A percentile compares a stretch with the other conserved stretches of the same genome.
Evolutionary conservation across 2,888 invertebrate species (phyloP).

Genomic region (Baronia brevicornis): DNA sequence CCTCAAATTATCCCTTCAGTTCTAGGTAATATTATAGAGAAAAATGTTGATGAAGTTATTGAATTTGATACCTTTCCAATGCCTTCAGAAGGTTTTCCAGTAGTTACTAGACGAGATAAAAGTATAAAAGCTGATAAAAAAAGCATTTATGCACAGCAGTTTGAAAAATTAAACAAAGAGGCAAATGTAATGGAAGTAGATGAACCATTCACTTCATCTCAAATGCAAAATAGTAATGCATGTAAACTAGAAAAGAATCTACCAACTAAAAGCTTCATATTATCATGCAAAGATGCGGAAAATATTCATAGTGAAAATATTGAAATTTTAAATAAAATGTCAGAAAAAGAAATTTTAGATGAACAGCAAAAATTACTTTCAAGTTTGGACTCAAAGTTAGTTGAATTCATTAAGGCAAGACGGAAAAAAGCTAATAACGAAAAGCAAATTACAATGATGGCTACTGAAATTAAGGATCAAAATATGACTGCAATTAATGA

Average conservation of each 20-base stretch:
- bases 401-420: constrained; percentile 78
- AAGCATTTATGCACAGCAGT: constrained; percentile 70
- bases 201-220: constrained; percentile 22
- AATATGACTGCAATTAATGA: constrained; percentile 6
- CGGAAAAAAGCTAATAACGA: constrained; percentile 25
- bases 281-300: constrained; percentile 62
- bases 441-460: too few species aligned
- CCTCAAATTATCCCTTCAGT: constrained; percentile 59
- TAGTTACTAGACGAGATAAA: constrained; percentile 53
- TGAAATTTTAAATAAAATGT: constrained; percentile 79
- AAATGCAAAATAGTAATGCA: constrained; percentile 8
- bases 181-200: constrained; percentile 42
- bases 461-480: background rate
- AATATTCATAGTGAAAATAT: constrained; percentile 86
- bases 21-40: constrained; percentile 76
- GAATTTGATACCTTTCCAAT: constrained; percentile 34
- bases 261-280: constrained; percentile 58
- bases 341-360: constrained; percentile 81
- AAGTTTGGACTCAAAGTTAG: constrained; percentile 78
- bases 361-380: constrained; percentile 81
- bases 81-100: constrained; percentile 68
- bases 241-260: constrained; percentile 28
- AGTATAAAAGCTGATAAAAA: constrained; percentile 35
- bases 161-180: constrained; percentile 34
- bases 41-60: constrained; percentile 35